These are phyloP conservation scores for Xestia sexstrigata DNA, from an alignment of 2,888 invertebrate species.

Conservation along the genomic window DNA sequence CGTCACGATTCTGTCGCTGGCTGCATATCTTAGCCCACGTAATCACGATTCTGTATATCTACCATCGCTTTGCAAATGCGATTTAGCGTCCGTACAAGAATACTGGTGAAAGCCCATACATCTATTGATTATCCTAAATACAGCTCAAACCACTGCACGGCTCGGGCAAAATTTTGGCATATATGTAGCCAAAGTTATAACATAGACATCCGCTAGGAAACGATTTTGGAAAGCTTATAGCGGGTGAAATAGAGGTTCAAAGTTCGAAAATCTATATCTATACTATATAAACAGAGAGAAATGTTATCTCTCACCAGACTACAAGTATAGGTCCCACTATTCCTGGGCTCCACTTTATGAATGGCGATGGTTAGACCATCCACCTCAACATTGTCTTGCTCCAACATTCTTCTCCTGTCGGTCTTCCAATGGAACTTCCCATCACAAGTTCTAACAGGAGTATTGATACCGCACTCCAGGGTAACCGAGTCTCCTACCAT, in stretches of 20 bases:
- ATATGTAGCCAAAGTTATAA: background rate
- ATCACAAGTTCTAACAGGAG: constrained; percentile 11
- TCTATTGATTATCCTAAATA: too few species aligned
- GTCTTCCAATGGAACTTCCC: constrained; percentile 66
- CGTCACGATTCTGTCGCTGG: background rate
- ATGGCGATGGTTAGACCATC: constrained; percentile 66
- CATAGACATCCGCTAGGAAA: background rate
- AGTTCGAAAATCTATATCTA: background rate
- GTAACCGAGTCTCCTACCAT: constrained; percentile 71
- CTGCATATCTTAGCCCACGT: background rate
- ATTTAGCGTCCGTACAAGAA: too few species aligned
- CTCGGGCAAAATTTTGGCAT: too few species aligned
- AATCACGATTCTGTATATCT: background rate
- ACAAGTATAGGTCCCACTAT: constrained; percentile 75
- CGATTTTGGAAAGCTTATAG: background rate
- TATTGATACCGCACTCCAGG: constrained; percentile 66
- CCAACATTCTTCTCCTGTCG: constrained; percentile 67
- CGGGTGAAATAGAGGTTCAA: background rate
- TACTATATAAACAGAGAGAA: background rate
- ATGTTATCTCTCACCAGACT: constrained; percentile 61
- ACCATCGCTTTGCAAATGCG: too few species aligned
- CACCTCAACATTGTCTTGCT: constrained; percentile 67
- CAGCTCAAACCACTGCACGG: too few species aligned
- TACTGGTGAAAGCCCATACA: too few species aligned
- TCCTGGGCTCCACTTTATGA: constrained; percentile 64